Evolutionary conservation across 2,888 invertebrate species (phyloP), one percentile per base, ranked within the genome.

Genomic region (Gibbula magus): DNA sequence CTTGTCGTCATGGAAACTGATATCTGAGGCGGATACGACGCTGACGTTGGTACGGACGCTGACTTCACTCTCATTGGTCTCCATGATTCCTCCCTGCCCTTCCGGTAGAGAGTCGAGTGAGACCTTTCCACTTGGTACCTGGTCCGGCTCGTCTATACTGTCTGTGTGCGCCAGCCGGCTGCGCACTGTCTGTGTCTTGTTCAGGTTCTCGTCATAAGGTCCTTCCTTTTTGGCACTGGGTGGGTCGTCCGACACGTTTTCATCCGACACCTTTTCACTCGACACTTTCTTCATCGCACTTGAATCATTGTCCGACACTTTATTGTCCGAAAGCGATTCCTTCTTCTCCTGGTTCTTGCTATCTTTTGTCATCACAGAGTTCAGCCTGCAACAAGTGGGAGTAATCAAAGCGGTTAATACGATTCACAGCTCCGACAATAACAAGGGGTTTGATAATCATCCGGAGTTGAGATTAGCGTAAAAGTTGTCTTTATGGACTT

Each of bases 11-110:
- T 51, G 61, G 32, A 79, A 39, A 35, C 53, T 66, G 66, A 79
- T 66, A 10, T 79, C 79, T 0, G 79, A 79, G 25, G 79, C 75
- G 18, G 79, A 79, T 16, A 79, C 75, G 10, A 79, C 79, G 32
- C 79, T 79, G n/a, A 66, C 66, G 20, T 51, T 66, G 8, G 79
- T 79, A 1, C 78, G 29, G 13, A 70, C 74, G 61, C 70, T 78
- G 20, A 20, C 13, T n/a, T 70, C 75, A 66, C 79, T 79, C 22
- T 66, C 52, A 16, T 54, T 53, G 8, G 73, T 54, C 20, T 78
- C 73, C 74, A 74, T 39, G 32, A 20, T 18, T 18, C 67, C 66
- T 8, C 8, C 39, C 10, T 52, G 39, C 18, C 20, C 35, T 2
- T 35, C 25, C 22, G 32, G n/a, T 5, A 25, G 22, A 18, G 51